These are phyloP conservation scores for Eulemur albifrons DNA, from an alignment of 2,797 vertebrate genomes.

Conservation along the genomic window DNA sequence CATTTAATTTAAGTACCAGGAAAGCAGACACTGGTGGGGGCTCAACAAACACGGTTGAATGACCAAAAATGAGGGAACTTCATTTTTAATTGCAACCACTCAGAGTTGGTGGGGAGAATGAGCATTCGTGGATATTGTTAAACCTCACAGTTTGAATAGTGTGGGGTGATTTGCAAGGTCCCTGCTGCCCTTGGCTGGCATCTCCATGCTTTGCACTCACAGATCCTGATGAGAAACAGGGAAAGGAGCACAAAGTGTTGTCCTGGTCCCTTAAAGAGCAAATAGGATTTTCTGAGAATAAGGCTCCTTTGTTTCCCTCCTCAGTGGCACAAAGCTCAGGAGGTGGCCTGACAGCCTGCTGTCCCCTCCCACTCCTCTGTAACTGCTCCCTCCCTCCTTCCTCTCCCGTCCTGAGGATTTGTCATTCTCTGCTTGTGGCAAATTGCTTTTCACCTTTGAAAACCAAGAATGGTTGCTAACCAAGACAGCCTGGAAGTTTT, in stretches of 20 bases:
- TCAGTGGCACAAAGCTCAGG: neutral
- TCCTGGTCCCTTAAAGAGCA: neutral
- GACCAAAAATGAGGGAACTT: neutral
- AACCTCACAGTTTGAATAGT: neutral
- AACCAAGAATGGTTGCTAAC: conserved; percentile 28
- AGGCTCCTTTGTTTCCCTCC: conserved; percentile 44
- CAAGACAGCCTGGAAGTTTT: neutral
- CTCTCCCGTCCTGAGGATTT: neutral
- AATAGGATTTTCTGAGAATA: conserved; percentile 51
- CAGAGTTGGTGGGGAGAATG: neutral
- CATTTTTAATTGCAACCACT: neutral
- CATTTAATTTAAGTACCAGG: neutral
- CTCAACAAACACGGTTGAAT: neutral
- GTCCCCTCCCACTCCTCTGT: neutral
- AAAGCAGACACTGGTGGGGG: neutral
- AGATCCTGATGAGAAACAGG: neutral
- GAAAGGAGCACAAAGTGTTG: neutral
- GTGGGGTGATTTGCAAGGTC: neutral
- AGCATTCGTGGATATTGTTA: neutral
- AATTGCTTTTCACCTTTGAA: conserved; percentile 69
- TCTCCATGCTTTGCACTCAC: neutral
- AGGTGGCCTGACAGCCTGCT: neutral
- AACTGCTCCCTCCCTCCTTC: neutral
- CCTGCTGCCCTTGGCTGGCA: neutral
- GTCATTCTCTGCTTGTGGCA: conserved; percentile 67